Conservation (phyloP, 2,888 invertebrate genomes). For the Luperina nickerlii region DNA sequence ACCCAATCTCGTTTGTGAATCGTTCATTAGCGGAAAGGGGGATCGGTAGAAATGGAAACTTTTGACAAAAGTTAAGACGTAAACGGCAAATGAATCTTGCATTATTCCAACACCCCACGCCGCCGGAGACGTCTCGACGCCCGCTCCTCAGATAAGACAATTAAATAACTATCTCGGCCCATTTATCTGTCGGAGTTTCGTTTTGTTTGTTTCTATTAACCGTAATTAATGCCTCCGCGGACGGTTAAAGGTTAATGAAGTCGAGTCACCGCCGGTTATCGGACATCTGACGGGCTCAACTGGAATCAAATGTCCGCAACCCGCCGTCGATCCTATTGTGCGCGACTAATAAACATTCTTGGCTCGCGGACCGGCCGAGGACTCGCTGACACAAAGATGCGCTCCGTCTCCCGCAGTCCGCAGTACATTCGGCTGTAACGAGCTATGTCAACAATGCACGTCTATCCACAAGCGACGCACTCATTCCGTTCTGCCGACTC, state of each 20-base stretch:
- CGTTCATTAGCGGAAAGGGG: slow-evolving; percentile 84
- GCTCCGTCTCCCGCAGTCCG: slow-evolving; percentile 21
- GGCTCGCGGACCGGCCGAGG: slow-evolving; percentile 31
- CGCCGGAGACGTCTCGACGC: slow-evolving; percentile 71
- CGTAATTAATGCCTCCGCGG: slow-evolving; percentile 84
- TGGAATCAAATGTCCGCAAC: slow-evolving; percentile 55
- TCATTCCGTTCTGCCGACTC: slow-evolving; percentile 65
- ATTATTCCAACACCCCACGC: slow-evolving; percentile 75
- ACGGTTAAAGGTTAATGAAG: slow-evolving; percentile 87
- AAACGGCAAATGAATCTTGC: slow-evolving; percentile 85
- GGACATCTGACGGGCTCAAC: slow-evolving; percentile 78
- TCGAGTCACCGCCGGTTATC: slow-evolving; percentile 77
- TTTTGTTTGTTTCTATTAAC: slow-evolving; percentile 89
- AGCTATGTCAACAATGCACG: slow-evolving; percentile 61
- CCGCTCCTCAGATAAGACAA: slow-evolving; percentile 83
- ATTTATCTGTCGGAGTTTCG: slow-evolving; percentile 85
- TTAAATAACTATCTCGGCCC: slow-evolving; percentile 87
- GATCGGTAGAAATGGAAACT: slow-evolving; percentile 79
- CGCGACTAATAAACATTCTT: slow-evolving; percentile 66
- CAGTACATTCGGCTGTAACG: slow-evolving; percentile 51
- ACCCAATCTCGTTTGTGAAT: slow-evolving; percentile 83
- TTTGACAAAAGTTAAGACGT: slow-evolving; percentile 86
- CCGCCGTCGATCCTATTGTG: slow-evolving; percentile 57
- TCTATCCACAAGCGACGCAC: slow-evolving; percentile 59
- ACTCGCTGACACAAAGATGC: slow-evolving; percentile 52